These are phyloP conservation scores for Drosophila arizonae DNA, from an alignment of 1,140 invertebrate species.

Conservation along the genomic window DNA sequence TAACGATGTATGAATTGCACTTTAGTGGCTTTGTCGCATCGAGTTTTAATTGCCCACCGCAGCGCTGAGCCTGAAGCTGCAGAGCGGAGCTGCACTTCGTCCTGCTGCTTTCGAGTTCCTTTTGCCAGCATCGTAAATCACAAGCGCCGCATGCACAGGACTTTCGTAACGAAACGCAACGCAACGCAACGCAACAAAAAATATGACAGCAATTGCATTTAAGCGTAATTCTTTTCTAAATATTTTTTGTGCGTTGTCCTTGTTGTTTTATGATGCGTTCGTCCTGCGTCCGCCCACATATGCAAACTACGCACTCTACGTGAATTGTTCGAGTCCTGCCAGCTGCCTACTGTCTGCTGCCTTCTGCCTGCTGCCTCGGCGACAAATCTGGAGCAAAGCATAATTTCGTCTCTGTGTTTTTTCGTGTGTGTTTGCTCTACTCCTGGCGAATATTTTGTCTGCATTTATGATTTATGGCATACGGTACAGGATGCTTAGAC, in stretches of 20 bases:
- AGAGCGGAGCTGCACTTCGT: constrained; percentile 35
- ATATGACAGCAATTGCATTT: constrained; percentile 46
- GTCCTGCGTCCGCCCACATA: constrained; percentile 49
- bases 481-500: constrained; percentile 56
- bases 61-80: constrained; percentile 26
- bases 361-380: constrained; percentile 44
- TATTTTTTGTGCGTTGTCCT: constrained; percentile 55
- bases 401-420: constrained; percentile 39
- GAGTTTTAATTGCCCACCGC: constrained; percentile 60
- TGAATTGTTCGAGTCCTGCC: constrained; percentile 32
- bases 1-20: constrained; percentile 56
- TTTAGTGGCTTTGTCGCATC: constrained; percentile 40
- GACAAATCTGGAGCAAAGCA: constrained; percentile 72
- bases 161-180: constrained; percentile 9
- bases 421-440: constrained; percentile 27
- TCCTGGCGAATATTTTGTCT: constrained; percentile 53
- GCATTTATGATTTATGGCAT: constrained; percentile 65
- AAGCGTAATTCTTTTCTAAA: constrained; percentile 53
- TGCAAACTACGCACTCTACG: constrained; percentile 64
- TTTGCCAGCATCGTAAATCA: constrained; percentile 75
- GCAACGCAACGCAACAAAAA: constrained; percentile 29
- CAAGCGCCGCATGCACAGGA: constrained; percentile 66
- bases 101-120: constrained; percentile 58
- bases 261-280: constrained; percentile 68
- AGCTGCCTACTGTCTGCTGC: constrained; percentile 9